These are phyloP conservation scores for Zosterops borbonicus DNA, from an alignment of 2,113 vertebrate genomes.

Conservation along the genomic window DNA sequence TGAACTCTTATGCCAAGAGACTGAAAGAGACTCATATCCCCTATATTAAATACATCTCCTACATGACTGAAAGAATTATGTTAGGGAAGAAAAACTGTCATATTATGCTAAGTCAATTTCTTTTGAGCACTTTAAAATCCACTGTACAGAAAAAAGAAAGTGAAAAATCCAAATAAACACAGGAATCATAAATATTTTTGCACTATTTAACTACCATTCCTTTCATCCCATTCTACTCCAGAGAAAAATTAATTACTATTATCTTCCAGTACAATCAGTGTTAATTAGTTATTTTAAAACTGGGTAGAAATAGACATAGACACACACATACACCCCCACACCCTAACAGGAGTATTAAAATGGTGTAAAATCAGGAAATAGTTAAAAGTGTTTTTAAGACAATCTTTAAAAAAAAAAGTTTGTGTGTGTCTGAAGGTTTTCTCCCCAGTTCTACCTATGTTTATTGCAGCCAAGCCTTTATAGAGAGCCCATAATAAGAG, in stretches of 20 bases:
- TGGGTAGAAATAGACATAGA: neutral
- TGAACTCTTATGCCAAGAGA: neutral
- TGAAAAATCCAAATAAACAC: neutral
- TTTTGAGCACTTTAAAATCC: neutral
- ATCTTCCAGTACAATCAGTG: neutral
- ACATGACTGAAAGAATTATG: neutral
- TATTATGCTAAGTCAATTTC: neutral
- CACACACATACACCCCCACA: neutral
- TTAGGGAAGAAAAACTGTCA: neutral
- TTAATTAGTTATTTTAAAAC: neutral
- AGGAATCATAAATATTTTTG: neutral
- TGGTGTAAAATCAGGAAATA: neutral
- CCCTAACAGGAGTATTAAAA: neutral
- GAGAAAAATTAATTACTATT: neutral
- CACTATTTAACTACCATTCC: neutral
- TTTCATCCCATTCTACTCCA: neutral
- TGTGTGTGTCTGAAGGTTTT: accelerated
- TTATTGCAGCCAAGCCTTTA: neutral
- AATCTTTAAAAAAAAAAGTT: neutral
- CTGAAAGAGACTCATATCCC: neutral
- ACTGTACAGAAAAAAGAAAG: neutral
- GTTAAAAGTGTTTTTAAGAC: neutral
- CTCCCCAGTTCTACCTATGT: neutral
- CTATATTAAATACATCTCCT: neutral
- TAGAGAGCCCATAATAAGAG: neutral